Evolutionary conservation across 2,888 invertebrate species (phyloP).

Genomic region (Craniophora ligustri): DNA sequence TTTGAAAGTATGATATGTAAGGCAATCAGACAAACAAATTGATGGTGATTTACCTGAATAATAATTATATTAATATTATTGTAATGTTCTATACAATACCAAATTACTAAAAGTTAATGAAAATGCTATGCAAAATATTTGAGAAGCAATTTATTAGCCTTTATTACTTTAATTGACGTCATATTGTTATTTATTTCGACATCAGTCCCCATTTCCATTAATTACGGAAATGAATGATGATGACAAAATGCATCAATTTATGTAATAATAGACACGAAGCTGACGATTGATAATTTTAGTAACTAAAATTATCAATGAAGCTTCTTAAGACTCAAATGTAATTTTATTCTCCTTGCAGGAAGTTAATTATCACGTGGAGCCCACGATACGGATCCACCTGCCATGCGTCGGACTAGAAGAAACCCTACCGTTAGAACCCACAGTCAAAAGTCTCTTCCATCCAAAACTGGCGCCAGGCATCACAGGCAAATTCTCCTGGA

Average conservation of each 20-base stretch:
- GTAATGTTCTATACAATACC: constrained; percentile 9
- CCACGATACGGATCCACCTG: constrained; percentile 73
- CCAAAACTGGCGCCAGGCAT: constrained; percentile 72
- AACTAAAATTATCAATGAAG: background rate
- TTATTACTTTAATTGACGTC: background rate
- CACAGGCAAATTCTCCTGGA: constrained; percentile 77
- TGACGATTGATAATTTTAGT: constrained; percentile 1
- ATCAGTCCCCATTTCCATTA: background rate
- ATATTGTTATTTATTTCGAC: background rate
- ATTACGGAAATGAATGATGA: background rate
- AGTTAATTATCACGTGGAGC: constrained; percentile 64
- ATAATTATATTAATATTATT: constrained; percentile 25
- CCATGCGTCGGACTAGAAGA: constrained; percentile 79
- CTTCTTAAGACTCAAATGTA: constrained; percentile 5
- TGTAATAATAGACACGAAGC: constrained; percentile 1
- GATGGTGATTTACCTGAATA: constrained; percentile 8
- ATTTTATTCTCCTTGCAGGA: constrained; percentile 65
- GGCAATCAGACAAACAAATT: constrained; percentile 29
- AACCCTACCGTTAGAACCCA: constrained; percentile 69
- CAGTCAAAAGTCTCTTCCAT: constrained; percentile 72
- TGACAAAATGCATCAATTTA: background rate
- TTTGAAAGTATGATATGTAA: no score
- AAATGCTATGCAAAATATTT: constrained; percentile 20
- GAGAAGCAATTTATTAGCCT: constrained; percentile 8
- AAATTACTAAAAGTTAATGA: constrained; percentile 13